A percentile compares a stretch with the other conserved stretches of the same genome.
These are phyloP conservation scores for Sinodicranocentrus sp. DNA, from an alignment of 2,888 invertebrate species.

Conservation along the genomic window DNA sequence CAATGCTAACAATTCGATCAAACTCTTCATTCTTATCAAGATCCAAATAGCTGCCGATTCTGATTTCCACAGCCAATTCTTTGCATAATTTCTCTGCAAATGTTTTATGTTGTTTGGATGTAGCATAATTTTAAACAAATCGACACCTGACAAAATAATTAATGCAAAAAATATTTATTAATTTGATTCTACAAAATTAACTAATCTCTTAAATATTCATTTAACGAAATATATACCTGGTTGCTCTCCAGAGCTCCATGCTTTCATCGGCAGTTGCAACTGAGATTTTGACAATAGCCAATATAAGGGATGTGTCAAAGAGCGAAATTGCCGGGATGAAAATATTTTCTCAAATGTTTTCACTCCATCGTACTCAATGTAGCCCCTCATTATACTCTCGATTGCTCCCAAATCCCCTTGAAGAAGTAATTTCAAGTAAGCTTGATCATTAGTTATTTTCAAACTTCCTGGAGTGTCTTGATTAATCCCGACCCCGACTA, in stretches of 20 bases:
- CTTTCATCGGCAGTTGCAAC: too few relatives aligned
- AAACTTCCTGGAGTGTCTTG: conserved; percentile 16
- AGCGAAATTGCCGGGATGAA: too few relatives aligned
- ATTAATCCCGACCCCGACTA: conserved; percentile 26
- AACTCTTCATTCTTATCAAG: conserved; percentile 65
- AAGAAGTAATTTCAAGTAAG: not conserved
- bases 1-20: conserved; percentile 66
- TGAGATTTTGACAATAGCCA: too few relatives aligned
- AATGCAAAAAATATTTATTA: too few relatives aligned
- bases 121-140: not conserved
- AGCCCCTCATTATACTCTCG: too few relatives aligned
- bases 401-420: not conserved
- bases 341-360: too few relatives aligned
- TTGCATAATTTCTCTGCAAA: conserved; percentile 3
- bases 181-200: not conserved
- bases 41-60: conserved; percentile 60
- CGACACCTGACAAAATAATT: not conserved
- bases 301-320: too few relatives aligned
- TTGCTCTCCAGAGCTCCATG: too few relatives aligned
- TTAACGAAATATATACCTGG: not conserved
- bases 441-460: not conserved
- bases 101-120: not conserved
- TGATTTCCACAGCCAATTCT: conserved; percentile 35
- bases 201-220: not conserved
- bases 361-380: too few relatives aligned